Percentiles rank a stretch among this genome's conserved stretches.
These are phyloP conservation scores for Drosophila mettleri DNA, from an alignment of 2,888 invertebrate species.

Conservation along the genomic window DNA sequence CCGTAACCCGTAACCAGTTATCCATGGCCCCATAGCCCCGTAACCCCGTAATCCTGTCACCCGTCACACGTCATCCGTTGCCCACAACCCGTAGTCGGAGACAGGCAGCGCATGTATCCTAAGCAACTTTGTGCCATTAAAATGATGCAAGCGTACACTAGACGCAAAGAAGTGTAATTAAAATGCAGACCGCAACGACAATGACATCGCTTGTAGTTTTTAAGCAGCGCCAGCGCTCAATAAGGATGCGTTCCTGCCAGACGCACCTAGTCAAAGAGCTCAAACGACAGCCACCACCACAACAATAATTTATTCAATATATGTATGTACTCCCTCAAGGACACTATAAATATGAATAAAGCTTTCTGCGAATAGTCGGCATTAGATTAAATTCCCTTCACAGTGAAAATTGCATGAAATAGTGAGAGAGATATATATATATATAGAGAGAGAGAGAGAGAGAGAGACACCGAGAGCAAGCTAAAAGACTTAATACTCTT, in stretches of 20 bases:
- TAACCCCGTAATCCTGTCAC: too few species aligned
- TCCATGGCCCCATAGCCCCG: not conserved
- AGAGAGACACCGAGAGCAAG: too few species aligned
- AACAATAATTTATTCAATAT: slow-evolving; percentile 49
- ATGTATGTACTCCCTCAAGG: slow-evolving; percentile 6
- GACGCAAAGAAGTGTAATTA: slow-evolving; percentile 57
- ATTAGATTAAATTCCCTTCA: slow-evolving; percentile 1
- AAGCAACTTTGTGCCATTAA: slow-evolving; percentile 54
- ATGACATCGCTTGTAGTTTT: slow-evolving; percentile 34
- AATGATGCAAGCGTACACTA: slow-evolving; percentile 45
- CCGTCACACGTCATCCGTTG: not conserved
- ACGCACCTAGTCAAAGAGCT: slow-evolving; percentile 2
- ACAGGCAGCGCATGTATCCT: slow-evolving; percentile 30
- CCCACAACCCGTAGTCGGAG: not conserved
- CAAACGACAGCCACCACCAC: not conserved
- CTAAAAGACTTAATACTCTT: not conserved
- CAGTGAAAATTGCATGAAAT: not conserved
- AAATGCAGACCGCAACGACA: slow-evolving; percentile 59
- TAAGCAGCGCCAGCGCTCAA: slow-evolving; percentile 31
- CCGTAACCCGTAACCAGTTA: slow-evolving; percentile 3
- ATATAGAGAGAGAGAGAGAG: too few species aligned
- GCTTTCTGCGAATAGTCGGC: not conserved
- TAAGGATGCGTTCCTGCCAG: slow-evolving; percentile 21
- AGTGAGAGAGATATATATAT: too few species aligned
- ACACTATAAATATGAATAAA: slow-evolving; percentile 12